These are phyloP conservation scores for Pogonus chalceus DNA, from an alignment of 1,140 invertebrate species.

Conservation along the genomic window DNA sequence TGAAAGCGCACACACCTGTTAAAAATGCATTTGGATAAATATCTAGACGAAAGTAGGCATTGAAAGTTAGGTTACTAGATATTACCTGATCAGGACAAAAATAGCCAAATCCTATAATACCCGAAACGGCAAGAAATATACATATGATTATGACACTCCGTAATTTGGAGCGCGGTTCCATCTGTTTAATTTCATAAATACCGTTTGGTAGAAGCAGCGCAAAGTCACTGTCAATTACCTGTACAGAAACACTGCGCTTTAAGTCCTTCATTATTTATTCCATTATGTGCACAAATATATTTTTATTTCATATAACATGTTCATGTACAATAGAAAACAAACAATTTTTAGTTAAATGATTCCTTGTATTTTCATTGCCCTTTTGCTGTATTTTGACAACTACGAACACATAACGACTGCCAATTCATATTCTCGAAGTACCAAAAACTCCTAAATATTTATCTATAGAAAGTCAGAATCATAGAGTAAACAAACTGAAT, in stretches of 20 bases:
- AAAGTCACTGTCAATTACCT: conserved; percentile 63
- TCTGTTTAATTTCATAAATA: conserved; percentile 64
- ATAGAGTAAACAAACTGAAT: too few species aligned
- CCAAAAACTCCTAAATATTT: too few species aligned
- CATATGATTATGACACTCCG: conserved; percentile 67
- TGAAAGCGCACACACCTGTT: conserved; percentile 60
- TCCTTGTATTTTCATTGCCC: too few species aligned
- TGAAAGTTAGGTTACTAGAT: conserved; percentile 20
- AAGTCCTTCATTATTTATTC: conserved; percentile 33
- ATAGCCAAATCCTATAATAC: conserved; percentile 78
- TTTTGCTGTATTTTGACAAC: too few species aligned
- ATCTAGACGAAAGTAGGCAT: conserved; percentile 10
- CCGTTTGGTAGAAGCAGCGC: conserved; percentile 53
- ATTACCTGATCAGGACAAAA: conserved; percentile 73
- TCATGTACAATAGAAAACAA: too few species aligned
- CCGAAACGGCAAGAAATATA: conserved; percentile 63
- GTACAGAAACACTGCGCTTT: conserved; percentile 60
- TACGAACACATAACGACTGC: too few species aligned
- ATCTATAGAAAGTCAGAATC: too few species aligned
- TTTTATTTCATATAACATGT: too few species aligned
- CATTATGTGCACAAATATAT: not conserved
- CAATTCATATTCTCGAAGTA: too few species aligned
- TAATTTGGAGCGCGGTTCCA: conserved; percentile 58
- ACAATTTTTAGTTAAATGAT: too few species aligned
- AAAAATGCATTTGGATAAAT: conserved; percentile 15